A percentile compares a stretch with the other conserved stretches of the same genome.
These are phyloP conservation scores for Phanerotoma sp. DNA, from an alignment of 2,888 invertebrate species.

Conservation along the genomic window DNA sequence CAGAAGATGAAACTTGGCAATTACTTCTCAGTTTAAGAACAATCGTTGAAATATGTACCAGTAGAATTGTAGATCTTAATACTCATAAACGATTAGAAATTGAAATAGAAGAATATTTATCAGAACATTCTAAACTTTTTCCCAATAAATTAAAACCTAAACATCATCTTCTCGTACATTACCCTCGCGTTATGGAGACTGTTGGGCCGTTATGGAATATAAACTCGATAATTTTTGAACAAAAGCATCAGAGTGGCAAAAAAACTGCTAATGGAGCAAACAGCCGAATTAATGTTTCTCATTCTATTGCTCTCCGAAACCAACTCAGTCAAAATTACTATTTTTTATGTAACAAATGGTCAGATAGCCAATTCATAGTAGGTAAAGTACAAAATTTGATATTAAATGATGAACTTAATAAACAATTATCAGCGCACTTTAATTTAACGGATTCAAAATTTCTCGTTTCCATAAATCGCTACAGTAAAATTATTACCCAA, in stretches of 20 bases:
- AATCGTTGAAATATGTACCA: constrained; percentile 12
- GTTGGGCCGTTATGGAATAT: constrained; percentile 33
- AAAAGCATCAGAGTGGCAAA: constrained; percentile 32
- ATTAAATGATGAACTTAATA: too few species aligned
- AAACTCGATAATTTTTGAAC: constrained; percentile 28
- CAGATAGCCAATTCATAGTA: background rate
- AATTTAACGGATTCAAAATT: too few species aligned
- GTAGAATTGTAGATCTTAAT: constrained; percentile 18
- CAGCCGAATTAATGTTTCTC: constrained; percentile 30
- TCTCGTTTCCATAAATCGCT: too few species aligned
- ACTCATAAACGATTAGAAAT: constrained; percentile 5
- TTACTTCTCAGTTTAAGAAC: constrained; percentile 24
- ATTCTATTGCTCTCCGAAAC: constrained; percentile 31
- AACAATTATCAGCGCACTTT: too few species aligned
- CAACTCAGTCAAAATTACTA: constrained; percentile 29
- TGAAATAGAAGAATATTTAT: constrained; percentile 26
- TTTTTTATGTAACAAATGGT: constrained; percentile 6
- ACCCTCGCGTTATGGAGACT: constrained; percentile 27
- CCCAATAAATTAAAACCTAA: constrained; percentile 36
- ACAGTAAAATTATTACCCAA: too few species aligned
- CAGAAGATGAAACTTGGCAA: constrained; percentile 26
- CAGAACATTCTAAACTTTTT: constrained; percentile 14
- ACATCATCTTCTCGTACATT: constrained; percentile 35
- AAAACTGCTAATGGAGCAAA: constrained; percentile 23
- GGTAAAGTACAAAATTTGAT: too few species aligned